Evolutionary conservation across 2,113 vertebrate species (phyloP).

Genomic region (Gallinago media): DNA sequence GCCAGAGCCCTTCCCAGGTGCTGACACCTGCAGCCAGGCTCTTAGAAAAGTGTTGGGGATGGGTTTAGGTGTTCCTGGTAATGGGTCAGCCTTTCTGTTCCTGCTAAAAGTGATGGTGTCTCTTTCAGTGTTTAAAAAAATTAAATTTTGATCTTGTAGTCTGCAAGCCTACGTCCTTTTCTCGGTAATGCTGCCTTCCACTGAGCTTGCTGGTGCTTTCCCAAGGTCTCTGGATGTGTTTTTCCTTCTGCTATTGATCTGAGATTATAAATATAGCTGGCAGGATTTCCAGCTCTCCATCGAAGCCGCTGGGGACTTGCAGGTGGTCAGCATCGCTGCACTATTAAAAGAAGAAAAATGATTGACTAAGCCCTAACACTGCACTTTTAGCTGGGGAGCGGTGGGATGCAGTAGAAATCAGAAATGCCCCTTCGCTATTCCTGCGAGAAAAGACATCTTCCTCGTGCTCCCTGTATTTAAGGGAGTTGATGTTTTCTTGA

Average conservation of each 20-base stretch:
- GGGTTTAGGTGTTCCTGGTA: not conserved
- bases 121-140: not conserved
- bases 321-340: not conserved
- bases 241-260: conserved; percentile 42
- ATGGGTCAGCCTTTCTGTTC: not conserved
- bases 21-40: not conserved
- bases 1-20: not conserved
- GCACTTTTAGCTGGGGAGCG: not conserved
- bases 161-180: not conserved
- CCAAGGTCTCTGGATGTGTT: not conserved
- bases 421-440: not conserved
- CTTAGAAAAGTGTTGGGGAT: not conserved
- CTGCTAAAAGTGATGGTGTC: not conserved
- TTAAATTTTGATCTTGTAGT: not conserved
- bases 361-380: not conserved
- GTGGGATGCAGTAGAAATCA: not conserved
- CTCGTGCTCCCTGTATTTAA: not conserved
- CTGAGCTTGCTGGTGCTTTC: not conserved
- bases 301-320: not conserved
- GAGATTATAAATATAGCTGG: conserved; percentile 24
- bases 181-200: not conserved
- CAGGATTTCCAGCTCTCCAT: not conserved
- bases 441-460: accelerated
- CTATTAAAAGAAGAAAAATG: not conserved
- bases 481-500: not conserved